Conservation (phyloP, 2,113 vertebrate species). For the Microtus montanus region DNA sequence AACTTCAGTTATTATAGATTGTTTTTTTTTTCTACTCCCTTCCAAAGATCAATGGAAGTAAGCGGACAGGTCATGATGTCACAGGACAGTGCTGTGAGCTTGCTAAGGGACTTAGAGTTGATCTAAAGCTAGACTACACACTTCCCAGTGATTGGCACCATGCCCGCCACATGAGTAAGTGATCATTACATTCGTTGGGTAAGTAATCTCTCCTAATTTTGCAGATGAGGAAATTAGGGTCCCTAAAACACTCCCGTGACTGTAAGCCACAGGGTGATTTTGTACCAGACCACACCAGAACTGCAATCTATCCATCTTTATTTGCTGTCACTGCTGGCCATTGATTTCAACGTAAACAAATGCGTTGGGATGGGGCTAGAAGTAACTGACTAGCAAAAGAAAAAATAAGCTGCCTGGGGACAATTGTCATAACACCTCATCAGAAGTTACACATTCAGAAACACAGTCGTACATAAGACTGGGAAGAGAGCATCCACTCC, state of each 20-base stretch:
- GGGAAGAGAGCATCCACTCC: background rate
- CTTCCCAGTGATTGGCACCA: background rate
- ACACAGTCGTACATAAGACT: constrained; percentile 4
- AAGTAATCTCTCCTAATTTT: constrained; percentile 6
- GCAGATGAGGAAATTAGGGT: background rate
- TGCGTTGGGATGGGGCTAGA: background rate
- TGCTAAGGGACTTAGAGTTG: background rate
- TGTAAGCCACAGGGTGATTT: background rate
- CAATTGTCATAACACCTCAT: constrained; percentile 27
- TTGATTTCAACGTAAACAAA: constrained; percentile 21
- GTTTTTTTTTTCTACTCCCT: background rate
- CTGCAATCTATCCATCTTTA: background rate
- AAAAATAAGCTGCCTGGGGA: constrained; percentile 3
- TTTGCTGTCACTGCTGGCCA: background rate
- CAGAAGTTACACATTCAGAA: constrained; percentile 23
- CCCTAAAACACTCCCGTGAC: background rate
- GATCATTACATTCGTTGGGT: background rate
- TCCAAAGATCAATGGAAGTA: constrained; percentile 32
- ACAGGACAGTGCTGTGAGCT: background rate
- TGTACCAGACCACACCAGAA: background rate
- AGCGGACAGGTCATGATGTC: background rate
- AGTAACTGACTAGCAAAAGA: constrained; percentile 26
- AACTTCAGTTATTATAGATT: background rate
- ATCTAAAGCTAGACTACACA: background rate
- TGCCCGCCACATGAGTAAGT: background rate